Base-by-base conservation (phyloP, 2,113 vertebrate species). In the Hippocampus abdominalis region DNA sequence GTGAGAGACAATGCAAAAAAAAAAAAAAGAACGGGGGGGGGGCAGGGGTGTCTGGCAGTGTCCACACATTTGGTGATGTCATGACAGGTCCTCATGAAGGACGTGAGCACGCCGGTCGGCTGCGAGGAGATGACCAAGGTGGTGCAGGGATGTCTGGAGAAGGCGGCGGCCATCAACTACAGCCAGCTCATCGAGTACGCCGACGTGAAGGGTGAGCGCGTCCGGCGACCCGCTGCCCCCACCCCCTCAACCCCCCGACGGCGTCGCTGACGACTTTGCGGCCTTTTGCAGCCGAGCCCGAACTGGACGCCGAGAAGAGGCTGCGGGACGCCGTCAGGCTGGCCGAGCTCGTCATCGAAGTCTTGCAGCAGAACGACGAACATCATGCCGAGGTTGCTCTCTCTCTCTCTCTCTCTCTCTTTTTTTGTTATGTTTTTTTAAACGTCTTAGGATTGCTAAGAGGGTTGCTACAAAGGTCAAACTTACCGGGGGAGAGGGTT, bases 311-410 rank as follows among this genome's bases (percentile, higher is more conserved):
- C 66, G 91, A 94, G 72, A 94, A 92, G 79, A 92, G 94, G 49
- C 89, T 98, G 81, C 94, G 96, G 89, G 96, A 97, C 78, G 92
- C 95, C 86, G 91, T 98, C 91, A 91, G 92, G 36, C 90, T 99
- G 32, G 96, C 95, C 3, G 97, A 98, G 79, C 94, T 99, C 36
- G 96, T 95, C 83, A 94, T 98, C 0, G 96, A 98, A 73, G 97
- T 98, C 57, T 87, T 99, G 63, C 96, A 98, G 87, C 97, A 99
- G 87, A 99, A 99, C 39, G 96, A 99, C 27, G 97, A 99, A 57
- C 95, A 99, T 87, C 97, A 98, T 74, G 93, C 95, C 8, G 97
- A 98, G 95, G 97, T 98, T 90, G 84, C 84, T 9, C 0, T 64
- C 18, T 44, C 21, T 40, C 3, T 46, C 21, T n/a, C 25, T 4